A percentile compares a stretch with the other conserved stretches of the same genome.
Conservation (phyloP, 2,888 invertebrate species). For the Chrysolina oricalcia region DNA sequence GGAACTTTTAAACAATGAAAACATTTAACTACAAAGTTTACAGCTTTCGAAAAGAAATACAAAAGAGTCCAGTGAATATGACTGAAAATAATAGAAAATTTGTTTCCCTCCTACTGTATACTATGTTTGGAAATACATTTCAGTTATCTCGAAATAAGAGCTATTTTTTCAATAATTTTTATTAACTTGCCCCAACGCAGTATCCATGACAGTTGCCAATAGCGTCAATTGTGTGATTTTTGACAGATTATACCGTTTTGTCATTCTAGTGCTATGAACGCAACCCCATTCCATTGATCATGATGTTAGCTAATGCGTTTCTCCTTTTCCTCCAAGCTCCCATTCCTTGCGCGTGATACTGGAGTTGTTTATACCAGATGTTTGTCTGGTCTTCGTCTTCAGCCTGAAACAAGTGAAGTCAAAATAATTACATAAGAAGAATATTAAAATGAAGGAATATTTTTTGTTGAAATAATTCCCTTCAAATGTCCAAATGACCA, state of each 20-base stretch:
- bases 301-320: constrained; percentile 96
- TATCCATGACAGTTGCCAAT: background rate
- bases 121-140: no score
- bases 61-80: background rate
- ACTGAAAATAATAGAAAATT: background rate
- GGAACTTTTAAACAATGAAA: background rate
- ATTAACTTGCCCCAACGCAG: background rate
- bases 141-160: no score
- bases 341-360: constrained; percentile 92
- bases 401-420: constrained; percentile 77
- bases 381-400: constrained; percentile 90
- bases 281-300: constrained; percentile 89
- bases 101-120: no score
- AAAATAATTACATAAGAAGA: no score
- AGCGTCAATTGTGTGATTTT: background rate
- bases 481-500: no score
- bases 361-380: constrained; percentile 92
- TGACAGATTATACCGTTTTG: background rate
- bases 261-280: constrained; percentile 62
- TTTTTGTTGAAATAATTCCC: no score
- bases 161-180: no score
- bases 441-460: no score
- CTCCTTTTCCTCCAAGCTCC: constrained; percentile 94
- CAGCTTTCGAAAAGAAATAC: no score
- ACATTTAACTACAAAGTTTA: background rate